Evolutionary conservation across 2,888 invertebrate genomes (phyloP).

Genomic region (Sacculina carcini): DNA sequence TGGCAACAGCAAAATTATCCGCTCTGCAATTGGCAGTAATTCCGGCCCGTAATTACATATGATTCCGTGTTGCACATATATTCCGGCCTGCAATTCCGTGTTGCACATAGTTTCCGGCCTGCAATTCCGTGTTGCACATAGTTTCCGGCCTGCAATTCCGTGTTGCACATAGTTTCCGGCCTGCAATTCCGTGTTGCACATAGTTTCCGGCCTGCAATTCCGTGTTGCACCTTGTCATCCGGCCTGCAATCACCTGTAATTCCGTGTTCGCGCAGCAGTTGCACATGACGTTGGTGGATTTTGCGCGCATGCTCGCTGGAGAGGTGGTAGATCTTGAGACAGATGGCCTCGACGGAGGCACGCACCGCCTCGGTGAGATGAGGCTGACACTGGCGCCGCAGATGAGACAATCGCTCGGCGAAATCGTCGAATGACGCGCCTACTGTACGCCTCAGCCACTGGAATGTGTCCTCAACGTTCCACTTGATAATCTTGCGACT

Average conservation of each 20-base stretch:
- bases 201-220: too few relatives aligned
- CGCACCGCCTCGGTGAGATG: constrained; percentile 84
- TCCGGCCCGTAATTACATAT: too few relatives aligned
- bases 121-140: too few relatives aligned
- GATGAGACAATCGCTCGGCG: constrained; percentile 58
- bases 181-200: too few relatives aligned
- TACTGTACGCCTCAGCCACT: constrained; percentile 73
- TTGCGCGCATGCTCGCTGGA: constrained; percentile 77
- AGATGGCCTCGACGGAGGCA: constrained; percentile 79
- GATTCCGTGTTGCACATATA: too few relatives aligned
- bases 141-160: too few relatives aligned
- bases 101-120: too few relatives aligned
- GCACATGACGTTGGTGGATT: constrained; percentile 59
- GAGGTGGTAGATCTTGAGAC: constrained; percentile 69
- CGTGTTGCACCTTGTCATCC: too few relatives aligned
- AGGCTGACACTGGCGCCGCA: constrained; percentile 76
- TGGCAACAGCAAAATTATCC: too few relatives aligned
- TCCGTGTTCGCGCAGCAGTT: constrained; percentile 60
- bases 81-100: too few relatives aligned
- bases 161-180: too few relatives aligned
- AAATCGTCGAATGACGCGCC: constrained; percentile 86
- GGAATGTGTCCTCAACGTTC: constrained; percentile 94
- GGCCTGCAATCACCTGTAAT: constrained; percentile 26
- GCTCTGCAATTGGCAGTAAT: too few relatives aligned
- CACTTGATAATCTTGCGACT: constrained; percentile 91